phyloP scores from a whole-genome alignment of 2,113 vertebrate species.

The Periophthalmodon schlosseri region DNA sequence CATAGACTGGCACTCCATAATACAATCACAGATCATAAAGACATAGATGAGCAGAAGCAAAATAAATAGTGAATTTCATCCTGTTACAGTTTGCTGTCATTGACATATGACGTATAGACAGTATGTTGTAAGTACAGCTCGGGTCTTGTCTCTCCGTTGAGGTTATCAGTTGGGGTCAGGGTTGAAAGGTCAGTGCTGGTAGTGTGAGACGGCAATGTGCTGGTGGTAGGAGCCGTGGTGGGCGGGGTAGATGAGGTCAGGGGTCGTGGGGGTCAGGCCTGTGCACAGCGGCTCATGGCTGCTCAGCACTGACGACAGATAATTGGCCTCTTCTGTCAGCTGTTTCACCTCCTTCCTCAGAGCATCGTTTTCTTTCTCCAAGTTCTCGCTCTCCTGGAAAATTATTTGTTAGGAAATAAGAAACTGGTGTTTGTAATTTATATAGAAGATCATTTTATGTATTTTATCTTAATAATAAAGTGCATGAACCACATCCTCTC shows the following conservation, averaged over 20 bases:
- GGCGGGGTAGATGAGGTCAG: constrained; percentile 82
- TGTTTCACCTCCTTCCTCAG: constrained; percentile 93
- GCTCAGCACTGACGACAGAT: constrained; percentile 87
- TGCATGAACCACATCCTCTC: too few species aligned
- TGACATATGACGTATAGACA: constrained; percentile 9
- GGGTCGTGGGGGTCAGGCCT: constrained; percentile 74
- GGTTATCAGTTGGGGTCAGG: constrained; percentile 50
- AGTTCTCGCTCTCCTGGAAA: constrained; percentile 89
- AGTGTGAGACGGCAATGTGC: constrained; percentile 88
- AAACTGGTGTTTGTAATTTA: not conserved
- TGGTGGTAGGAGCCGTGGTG: constrained; percentile 82
- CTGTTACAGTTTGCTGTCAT: constrained; percentile 37
- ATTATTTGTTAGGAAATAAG: not conserved
- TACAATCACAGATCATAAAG: constrained; percentile 42
- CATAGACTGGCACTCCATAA: constrained; percentile 54
- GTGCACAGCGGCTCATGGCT: constrained; percentile 90
- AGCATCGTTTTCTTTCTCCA: constrained; percentile 92
- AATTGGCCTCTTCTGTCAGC: constrained; percentile 91
- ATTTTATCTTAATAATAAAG: not conserved
- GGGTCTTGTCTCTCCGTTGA: constrained; percentile 49
- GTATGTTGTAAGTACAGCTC: constrained; percentile 30
- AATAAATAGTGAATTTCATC: constrained; percentile 60
- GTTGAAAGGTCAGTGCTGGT: constrained; percentile 83
- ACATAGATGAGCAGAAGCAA: constrained; percentile 44
- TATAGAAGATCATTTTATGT: not conserved